Conservation (phyloP, 2,888 invertebrate genomes). For the Lagria hirta region DNA sequence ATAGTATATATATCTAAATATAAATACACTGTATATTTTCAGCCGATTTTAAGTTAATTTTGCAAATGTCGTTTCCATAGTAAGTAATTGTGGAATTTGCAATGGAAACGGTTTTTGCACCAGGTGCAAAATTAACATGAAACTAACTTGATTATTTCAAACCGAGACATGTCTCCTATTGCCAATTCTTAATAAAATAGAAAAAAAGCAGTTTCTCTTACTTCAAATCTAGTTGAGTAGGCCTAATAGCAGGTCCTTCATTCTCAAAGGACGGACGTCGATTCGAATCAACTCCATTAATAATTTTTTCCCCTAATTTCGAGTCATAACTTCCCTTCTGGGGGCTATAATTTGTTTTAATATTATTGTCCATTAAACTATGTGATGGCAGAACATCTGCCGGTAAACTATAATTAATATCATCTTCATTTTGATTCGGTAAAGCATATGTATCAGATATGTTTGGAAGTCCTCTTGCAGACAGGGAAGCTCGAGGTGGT, state of each 20-base stretch:
- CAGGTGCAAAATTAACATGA: too few species aligned
- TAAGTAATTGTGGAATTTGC: too few species aligned
- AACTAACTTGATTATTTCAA: too few species aligned
- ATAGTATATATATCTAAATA: too few species aligned
- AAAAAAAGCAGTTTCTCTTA: too few species aligned
- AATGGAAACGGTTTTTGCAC: too few species aligned
- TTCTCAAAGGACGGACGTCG: conserved; percentile 29
- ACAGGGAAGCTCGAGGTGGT: conserved; percentile 44
- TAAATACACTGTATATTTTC: too few species aligned
- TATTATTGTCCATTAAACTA: conserved; percentile 29
- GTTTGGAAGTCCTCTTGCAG: conserved; percentile 34
- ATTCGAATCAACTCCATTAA: conserved; percentile 34
- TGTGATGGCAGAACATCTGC: conserved; percentile 46
- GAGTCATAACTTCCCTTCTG: conserved; percentile 14
- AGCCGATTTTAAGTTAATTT: too few species aligned
- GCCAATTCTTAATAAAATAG: background rate
- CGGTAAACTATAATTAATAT: conserved; percentile 52
- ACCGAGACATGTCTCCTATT: too few species aligned
- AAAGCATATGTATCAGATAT: conserved; percentile 41
- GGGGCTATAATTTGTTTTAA: conserved; percentile 35
- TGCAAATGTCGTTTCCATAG: too few species aligned
- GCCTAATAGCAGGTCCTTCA: conserved; percentile 40
- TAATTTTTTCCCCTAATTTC: conserved; percentile 33
- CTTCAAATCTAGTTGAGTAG: conserved; percentile 52
- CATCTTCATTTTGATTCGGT: conserved; percentile 47